Percentiles rank a stretch among this genome's conserved stretches.
These are phyloP conservation scores for Pseudachorutes palmiensis DNA, from an alignment of 1,140 invertebrate species.

Conservation along the genomic window DNA sequence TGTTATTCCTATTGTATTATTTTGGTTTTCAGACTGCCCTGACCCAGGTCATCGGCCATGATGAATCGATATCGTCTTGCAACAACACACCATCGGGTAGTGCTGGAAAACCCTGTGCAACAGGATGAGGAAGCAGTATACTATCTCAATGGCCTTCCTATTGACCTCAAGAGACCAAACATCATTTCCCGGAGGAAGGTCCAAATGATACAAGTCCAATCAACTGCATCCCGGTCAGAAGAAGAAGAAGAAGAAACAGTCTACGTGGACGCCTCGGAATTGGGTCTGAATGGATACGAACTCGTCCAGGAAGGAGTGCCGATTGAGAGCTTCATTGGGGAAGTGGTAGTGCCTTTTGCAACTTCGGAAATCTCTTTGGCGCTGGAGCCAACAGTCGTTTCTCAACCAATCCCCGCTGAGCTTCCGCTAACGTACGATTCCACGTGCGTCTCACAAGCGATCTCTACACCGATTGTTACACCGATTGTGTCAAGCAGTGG, in stretches of 20 bases:
- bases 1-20: too few relatives aligned
- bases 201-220: background rate
- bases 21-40: too few relatives aligned
- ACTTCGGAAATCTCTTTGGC: background rate
- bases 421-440: conserved; percentile 1
- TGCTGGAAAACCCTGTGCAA: background rate
- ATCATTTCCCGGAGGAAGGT: conserved; percentile 9
- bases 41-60: too few relatives aligned
- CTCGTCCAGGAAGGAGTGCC: background rate
- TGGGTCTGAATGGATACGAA: too few relatives aligned
- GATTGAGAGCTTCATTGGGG: background rate
- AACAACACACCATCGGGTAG: background rate
- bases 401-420: background rate
- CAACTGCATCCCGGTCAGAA: too few relatives aligned
- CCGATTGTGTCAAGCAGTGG: background rate
- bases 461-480: background rate
- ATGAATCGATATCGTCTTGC: background rate
- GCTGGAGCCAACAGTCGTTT: conserved; percentile 1
- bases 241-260: background rate
- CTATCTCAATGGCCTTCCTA: background rate
- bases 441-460: background rate
- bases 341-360: background rate
- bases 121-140: background rate
- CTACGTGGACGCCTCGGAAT: too few relatives aligned
- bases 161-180: conserved; percentile 12